Evolutionary conservation across 2,888 invertebrate species (phyloP), one percentile per base, ranked within the genome.

Genomic region (Brachypterus glaber): DNA sequence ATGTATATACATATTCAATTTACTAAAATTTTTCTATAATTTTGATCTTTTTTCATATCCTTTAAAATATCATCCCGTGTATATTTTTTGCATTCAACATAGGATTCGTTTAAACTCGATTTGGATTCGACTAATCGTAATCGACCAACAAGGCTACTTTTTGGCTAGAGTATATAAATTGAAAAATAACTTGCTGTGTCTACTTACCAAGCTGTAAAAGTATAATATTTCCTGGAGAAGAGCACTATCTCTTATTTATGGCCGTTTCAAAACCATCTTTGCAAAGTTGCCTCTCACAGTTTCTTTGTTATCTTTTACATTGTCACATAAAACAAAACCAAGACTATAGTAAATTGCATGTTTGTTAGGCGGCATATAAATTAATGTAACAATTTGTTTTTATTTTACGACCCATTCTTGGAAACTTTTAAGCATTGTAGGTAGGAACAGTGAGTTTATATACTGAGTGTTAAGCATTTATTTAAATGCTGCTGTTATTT

Each of bases 361-460:
- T 49, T 48, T 41, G 43, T 46, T 41, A 44, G 48, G 40, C 43
- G 43, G 39, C 37, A 43, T 39, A 50, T 51, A 52, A 52, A 51
- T 49, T 50, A 51, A 45, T 46, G 51, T 47, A 44, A 44, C 48
- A 52, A 51, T 51, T 51, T 52, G 51, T 52, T 50, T 47, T 44
- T 49, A 50, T 44, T 47, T 41, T 41, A 25, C 30, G 27, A 41
- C 27, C 43, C 29, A 39, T 37, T 40, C 33, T 37, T 34, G 27
- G 13, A 40, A 44, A 44, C 39, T 44, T 44, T 44, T 30, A 38
- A 37, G 30, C 39, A 44, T 39, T 25, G n/a, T n/a, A n/a, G n/a
- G n/a, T n/a, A n/a, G n/a, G n/a, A n/a, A n/a, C n/a, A n/a, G n/a
- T n/a, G n/a, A n/a, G n/a, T n/a, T n/a, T n/a, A n/a, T n/a, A n/a